Percentiles rank a stretch among this genome's conserved stretches.
Conservation (phyloP, 2,797 vertebrate species). For the Thamnophis elegans region DNA sequence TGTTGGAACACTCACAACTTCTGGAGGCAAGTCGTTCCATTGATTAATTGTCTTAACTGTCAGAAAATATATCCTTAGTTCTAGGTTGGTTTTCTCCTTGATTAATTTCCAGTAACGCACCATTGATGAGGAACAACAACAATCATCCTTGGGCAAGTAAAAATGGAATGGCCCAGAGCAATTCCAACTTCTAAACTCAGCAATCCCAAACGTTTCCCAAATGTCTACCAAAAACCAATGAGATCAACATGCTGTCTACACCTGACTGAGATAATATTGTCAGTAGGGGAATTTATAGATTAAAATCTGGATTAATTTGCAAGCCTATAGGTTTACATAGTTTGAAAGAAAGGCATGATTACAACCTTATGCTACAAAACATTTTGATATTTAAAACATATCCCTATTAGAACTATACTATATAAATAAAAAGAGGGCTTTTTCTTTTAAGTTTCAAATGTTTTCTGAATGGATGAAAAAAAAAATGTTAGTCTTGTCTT, state of each 20-base stretch:
- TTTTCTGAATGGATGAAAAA: conserved; percentile 16
- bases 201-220: background rate
- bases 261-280: background rate
- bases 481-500: conserved; percentile 22
- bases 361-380: conserved; percentile 50
- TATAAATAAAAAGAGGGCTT: background rate
- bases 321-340: background rate
- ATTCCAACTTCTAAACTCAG: background rate
- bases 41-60: background rate
- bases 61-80: background rate
- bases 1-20: background rate
- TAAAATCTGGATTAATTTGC: background rate
- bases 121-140: background rate
- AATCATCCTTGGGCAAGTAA: background rate
- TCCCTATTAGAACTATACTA: conserved; percentile 23
- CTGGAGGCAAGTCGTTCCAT: background rate
- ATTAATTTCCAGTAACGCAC: background rate
- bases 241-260: background rate
- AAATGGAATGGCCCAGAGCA: background rate
- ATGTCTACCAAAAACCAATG: background rate
- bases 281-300: background rate
- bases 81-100: background rate
- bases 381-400: conserved; percentile 47
- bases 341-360: conserved; percentile 32
- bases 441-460: conserved; percentile 4